Conservation (phyloP, 2,888 invertebrate genomes). For the Stegana nigrithorax region DNA sequence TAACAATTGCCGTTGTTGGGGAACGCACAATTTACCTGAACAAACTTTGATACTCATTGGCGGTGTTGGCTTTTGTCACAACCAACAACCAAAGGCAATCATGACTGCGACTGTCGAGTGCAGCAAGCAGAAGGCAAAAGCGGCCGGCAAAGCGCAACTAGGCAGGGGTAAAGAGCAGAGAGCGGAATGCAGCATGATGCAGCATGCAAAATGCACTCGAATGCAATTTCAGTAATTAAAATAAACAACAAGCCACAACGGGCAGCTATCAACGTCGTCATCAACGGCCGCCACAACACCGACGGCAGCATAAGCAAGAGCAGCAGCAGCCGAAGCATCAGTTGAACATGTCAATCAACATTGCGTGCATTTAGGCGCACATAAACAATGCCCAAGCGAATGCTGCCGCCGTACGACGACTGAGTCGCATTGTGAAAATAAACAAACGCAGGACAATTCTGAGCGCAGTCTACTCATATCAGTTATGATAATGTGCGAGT, state of each 20-base stretch:
- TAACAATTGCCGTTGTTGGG: slow-evolving; percentile 42
- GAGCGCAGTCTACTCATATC: not conserved
- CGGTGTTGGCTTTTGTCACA: not conserved
- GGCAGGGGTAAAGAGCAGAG: not conserved
- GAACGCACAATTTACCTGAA: slow-evolving; percentile 54
- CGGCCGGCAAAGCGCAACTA: not conserved
- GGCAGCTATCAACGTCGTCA: not conserved
- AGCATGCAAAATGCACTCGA: slow-evolving; percentile 47
- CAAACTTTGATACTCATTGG: slow-evolving; percentile 52
- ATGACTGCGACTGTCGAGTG: slow-evolving; percentile 17
- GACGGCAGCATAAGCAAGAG: slow-evolving; percentile 23
- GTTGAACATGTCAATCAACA: slow-evolving; percentile 22
- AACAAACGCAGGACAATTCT: slow-evolving; percentile 31
- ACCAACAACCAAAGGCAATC: slow-evolving; percentile 45
- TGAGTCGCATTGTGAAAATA: slow-evolving; percentile 41
- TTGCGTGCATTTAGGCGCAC: slow-evolving; percentile 35
- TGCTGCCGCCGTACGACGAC: slow-evolving; percentile 18
- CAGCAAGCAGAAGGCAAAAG: not conserved
- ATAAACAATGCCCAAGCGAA: too few relatives aligned
- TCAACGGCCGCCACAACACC: not conserved
- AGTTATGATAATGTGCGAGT: slow-evolving; percentile 1
- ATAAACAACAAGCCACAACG: slow-evolving; percentile 43
- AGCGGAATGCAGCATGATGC: not conserved
- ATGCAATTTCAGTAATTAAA: slow-evolving; percentile 62
- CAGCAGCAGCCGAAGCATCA: too few relatives aligned